Evolutionary conservation across 2,797 vertebrate species (phyloP).

Genomic region (Chromis chromis): DNA sequence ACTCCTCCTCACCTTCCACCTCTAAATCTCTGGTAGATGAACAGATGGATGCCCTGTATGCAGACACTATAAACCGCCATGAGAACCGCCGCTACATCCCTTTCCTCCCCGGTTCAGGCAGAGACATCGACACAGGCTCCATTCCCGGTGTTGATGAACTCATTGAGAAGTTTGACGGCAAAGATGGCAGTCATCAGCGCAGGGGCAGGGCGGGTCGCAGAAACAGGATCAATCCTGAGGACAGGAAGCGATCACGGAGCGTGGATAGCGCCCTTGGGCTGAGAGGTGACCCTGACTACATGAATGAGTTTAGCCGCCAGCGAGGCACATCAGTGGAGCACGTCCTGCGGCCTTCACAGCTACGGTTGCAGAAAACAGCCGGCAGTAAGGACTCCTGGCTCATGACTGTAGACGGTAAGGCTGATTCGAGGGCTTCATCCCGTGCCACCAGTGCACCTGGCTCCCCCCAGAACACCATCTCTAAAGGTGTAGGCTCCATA

Average conservation of each 20-base stretch:
- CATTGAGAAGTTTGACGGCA: constrained; percentile 94
- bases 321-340: constrained; percentile 89
- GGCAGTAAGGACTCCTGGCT: constrained; percentile 65
- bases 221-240: constrained; percentile 91
- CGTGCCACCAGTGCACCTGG: constrained; percentile 72
- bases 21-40: constrained; percentile 87
- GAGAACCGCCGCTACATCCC: constrained; percentile 97
- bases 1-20: constrained; percentile 87
- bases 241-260: constrained; percentile 92
- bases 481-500: constrained; percentile 60
- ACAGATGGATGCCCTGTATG: constrained; percentile 90
- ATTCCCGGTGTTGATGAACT: constrained; percentile 92
- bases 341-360: constrained; percentile 89
- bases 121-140: constrained; percentile 94
- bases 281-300: constrained; percentile 75
- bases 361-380: constrained; percentile 82
- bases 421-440: constrained; percentile 56
- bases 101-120: constrained; percentile 93
- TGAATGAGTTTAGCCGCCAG: constrained; percentile 80
- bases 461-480: constrained; percentile 78
- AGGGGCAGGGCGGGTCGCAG: constrained; percentile 91
- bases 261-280: constrained; percentile 90
- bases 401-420: constrained; percentile 65
- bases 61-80: constrained; percentile 94
- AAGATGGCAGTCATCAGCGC: constrained; percentile 83